Evolutionary conservation across 2,888 invertebrate species (phyloP), one percentile per base, ranked within the genome.

Genomic region (Kuschelorhynchus macadamiae): DNA sequence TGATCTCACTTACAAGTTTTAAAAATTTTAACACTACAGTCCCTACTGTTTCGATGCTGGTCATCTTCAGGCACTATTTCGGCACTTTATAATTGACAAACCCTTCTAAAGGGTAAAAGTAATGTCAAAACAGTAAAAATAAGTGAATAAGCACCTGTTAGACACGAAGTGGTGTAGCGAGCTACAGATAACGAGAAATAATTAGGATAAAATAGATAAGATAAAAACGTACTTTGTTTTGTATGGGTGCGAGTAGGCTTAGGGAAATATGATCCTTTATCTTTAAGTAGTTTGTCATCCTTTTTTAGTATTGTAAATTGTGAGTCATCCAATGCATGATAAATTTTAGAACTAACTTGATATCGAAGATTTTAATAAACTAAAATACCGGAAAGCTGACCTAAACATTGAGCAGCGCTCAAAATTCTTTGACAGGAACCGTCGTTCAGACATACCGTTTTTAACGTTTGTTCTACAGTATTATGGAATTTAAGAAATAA

Each of bases 21-120:
- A 94, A 85, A 66, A 90, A 85, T 87, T 94, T 94, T 78, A 94
- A 88, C 82, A 92, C 90, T 68, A 94, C 90, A 63, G 92, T 90
- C 72, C 91, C 94, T 75, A 94, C 91, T 46, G 92, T 93, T 82
- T 92, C 91, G 67, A 93, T 87, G 72, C 92, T 91, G 81, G 92
- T 92, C 93, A 93, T 93, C 85, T 85, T 90, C 44, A 32, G 50
- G 65, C 57, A 65, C 65, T 44, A 32, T 50, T 60, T 17, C 3
- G 14, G 44, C 52, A 59, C 47, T 36, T 11, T 36, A 18, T 17
- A 41, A 11, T 9, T 3, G 7, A 46, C 33, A 33, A 33, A 39
- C 20, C 32, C 32, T 18, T 41, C 11, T 7, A 8, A 46, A 32
- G 47, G 59, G 14, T 47, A 21, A 7, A 18, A 56, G 47, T 4